Percentiles rank a stretch among this genome's conserved stretches.
Evolutionary conservation across 2,113 vertebrate species (phyloP).

Genomic region (Nerophis lumbriciformis): DNA sequence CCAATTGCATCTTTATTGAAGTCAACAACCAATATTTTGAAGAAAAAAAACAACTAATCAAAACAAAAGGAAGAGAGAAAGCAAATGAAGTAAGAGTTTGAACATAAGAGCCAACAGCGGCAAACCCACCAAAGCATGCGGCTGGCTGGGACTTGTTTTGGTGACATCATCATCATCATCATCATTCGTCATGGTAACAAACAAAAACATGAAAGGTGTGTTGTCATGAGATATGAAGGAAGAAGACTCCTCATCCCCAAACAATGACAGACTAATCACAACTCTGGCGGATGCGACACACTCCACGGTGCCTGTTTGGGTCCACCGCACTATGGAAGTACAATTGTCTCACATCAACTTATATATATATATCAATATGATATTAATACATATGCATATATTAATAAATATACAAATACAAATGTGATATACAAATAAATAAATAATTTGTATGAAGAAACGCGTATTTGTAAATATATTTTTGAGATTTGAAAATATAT

Average conservation of each 20-base stretch:
- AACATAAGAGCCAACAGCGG: conserved; percentile 52
- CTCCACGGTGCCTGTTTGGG: conserved; percentile 39
- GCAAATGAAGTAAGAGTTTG: conserved; percentile 48
- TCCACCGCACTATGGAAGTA: conserved; percentile 16
- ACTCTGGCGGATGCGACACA: conserved; percentile 27
- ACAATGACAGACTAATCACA: conserved; percentile 40
- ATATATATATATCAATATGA: too few relatives aligned
- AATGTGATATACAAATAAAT: too few relatives aligned
- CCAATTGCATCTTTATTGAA: conserved; percentile 76
- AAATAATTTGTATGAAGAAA: too few relatives aligned
- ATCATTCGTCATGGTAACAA: conserved; percentile 57
- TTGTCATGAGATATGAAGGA: conserved; percentile 69
- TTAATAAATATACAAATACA: too few relatives aligned
- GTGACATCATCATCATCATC: conserved; percentile 66
- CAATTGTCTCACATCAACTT: too few relatives aligned
- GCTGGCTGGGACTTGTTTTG: conserved; percentile 23
- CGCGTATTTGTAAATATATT: too few relatives aligned
- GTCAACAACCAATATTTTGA: conserved; percentile 69
- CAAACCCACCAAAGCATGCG: conserved; percentile 44
- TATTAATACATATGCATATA: too few relatives aligned
- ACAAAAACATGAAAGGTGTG: conserved; percentile 58
- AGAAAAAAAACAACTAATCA: conserved; percentile 23
- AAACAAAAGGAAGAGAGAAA: neutral
- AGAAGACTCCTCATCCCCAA: conserved; percentile 74
- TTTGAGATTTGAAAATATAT: too few relatives aligned